Base-by-base conservation (phyloP, 1,140 invertebrate species). In the Diorhabda elongata region DNA sequence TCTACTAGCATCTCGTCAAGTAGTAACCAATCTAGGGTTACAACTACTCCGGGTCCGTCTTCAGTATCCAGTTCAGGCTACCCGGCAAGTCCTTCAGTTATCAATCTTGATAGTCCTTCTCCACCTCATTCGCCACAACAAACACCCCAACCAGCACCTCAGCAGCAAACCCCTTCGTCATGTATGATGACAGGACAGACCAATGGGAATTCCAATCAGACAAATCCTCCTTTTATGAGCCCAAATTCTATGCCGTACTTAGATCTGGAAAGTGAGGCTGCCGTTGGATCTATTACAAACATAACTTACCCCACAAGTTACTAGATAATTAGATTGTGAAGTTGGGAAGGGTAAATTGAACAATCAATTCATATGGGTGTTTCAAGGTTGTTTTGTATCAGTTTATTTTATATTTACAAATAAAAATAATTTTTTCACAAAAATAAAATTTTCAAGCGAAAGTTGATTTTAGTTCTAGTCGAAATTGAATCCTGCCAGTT, bases 21-120 rank as follows among this genome's bases (percentile, higher is more conserved):
- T 61, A 78, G 75, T 45, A 80, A 78, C 73, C 75, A 77, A 70
- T 76, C 77, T n/a, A 70, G 78, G 58, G 79, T 80, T 11, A 83
- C 84, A 43, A 83, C 75, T 8, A 81, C 79, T 9, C 78, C 79
- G 3, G 79, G 80, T 6, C 78, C 80, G 26, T 76, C 79, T 8
- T 79, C 84, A 44, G 85, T 86, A 44, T 84, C 84, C 4, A 86
- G 85, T 72, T 86, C 84, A 58, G 85, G 85, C 4, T 86, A 86
- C 77, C 81, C 83, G 42, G 74, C 72, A 69, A 83, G 75, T 78
- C 83, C 81, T 58, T 79, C 77, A 11, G 82, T 87, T 42, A 87
- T 86, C 73, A 85, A 84, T 43, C 79, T 87, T 73, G 85, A 87
- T 77, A 85, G 84, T 73, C 85, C 86, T 4, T 86, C 85, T 3